Evolutionary conservation across 2,113 vertebrate genomes (phyloP).

Genomic region (Meriones unguiculatus): DNA sequence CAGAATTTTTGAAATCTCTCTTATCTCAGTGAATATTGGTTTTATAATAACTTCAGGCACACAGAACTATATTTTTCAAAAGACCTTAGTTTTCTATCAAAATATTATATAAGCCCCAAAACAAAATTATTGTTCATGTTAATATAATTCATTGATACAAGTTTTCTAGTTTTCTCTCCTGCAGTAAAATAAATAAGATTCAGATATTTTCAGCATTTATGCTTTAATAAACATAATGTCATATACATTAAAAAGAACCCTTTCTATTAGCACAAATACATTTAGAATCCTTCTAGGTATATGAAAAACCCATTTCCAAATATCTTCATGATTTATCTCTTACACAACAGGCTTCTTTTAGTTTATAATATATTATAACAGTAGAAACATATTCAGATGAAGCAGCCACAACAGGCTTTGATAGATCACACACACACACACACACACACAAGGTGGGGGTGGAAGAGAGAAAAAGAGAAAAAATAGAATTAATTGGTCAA

Average conservation of each 20-base stretch:
- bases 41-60: constrained; percentile 4
- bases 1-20: background rate
- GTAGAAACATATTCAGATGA: background rate
- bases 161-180: background rate
- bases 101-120: constrained; percentile 1
- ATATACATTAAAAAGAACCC: constrained; percentile 7
- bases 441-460: too few relatives aligned
- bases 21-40: background rate
- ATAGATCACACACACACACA: background rate
- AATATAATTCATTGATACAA: background rate
- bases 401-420: constrained; percentile 19
- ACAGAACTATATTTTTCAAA: background rate
- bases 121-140: constrained; percentile 25
- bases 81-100: background rate
- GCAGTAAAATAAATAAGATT: background rate
- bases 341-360: constrained; percentile 8
- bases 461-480: background rate
- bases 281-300: constrained; percentile 36
- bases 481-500: constrained; percentile 57
- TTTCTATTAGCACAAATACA: background rate
- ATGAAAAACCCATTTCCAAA: constrained; percentile 14
- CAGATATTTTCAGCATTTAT: constrained; percentile 23
- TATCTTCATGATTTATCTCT: constrained; percentile 42
- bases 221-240: constrained; percentile 31
- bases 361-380: constrained; percentile 27